These are phyloP conservation scores for Hydrocynus forskahlii DNA, from an alignment of 2,797 vertebrate genomes.

Conservation along the genomic window DNA sequence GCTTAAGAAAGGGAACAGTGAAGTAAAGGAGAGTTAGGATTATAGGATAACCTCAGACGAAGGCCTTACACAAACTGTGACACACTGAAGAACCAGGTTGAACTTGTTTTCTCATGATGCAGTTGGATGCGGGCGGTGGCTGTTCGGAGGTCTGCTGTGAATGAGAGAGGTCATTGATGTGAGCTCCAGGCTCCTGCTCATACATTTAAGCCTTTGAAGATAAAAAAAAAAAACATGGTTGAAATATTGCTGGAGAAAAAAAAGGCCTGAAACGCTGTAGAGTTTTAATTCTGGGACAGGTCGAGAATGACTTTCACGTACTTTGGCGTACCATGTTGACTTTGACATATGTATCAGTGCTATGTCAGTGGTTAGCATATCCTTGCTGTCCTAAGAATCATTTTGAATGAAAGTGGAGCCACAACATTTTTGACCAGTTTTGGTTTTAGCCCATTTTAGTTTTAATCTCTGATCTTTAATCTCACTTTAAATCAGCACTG, in stretches of 20 bases:
- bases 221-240: not conserved
- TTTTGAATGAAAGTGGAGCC: not conserved
- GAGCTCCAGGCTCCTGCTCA: constrained; percentile 39
- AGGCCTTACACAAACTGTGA: constrained; percentile 80
- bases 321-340: not conserved
- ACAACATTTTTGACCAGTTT: not conserved
- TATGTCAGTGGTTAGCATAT: not conserved
- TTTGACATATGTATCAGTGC: not conserved
- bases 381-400: not conserved
- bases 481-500: not conserved
- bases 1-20: constrained; percentile 42
- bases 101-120: constrained; percentile 46
- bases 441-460: not conserved
- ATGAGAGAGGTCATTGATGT: constrained; percentile 26
- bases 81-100: constrained; percentile 60
- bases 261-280: no score
- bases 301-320: not conserved
- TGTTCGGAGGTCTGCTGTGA: constrained; percentile 29
- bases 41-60: constrained; percentile 43
- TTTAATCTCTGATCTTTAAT: not conserved
- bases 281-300: not conserved
- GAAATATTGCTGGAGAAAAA: not conserved
- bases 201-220: constrained; percentile 35
- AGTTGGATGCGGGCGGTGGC: constrained; percentile 42
- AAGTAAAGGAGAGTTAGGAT: constrained; percentile 21